Evolutionary conservation across 2,113 vertebrate species (phyloP).

Genomic region (Gymnobelideus leadbeateri): DNA sequence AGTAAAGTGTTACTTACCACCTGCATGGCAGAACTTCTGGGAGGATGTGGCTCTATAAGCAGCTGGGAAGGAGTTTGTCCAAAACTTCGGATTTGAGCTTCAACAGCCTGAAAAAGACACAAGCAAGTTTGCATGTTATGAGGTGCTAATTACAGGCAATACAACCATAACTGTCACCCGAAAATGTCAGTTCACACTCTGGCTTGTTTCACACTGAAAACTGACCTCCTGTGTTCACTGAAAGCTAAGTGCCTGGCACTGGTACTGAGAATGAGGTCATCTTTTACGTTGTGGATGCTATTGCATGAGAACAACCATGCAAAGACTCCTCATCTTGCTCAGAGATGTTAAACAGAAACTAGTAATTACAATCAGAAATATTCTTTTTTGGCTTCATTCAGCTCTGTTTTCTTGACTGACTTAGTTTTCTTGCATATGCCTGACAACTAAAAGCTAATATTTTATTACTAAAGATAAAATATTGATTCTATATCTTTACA

Average conservation of each 20-base stretch:
- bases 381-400: slow-evolving; percentile 76
- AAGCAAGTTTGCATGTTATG: slow-evolving; percentile 88
- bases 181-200: slow-evolving; percentile 87
- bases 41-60: slow-evolving; percentile 97
- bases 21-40: slow-evolving; percentile 98
- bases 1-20: slow-evolving; percentile 90
- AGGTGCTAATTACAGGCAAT: slow-evolving; percentile 93
- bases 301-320: slow-evolving; percentile 89
- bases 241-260: slow-evolving; percentile 87
- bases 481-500: slow-evolving; percentile 46
- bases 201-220: slow-evolving; percentile 89
- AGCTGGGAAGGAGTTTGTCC: slow-evolving; percentile 98
- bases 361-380: slow-evolving; percentile 82
- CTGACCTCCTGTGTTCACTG: slow-evolving; percentile 80
- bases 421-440: slow-evolving; percentile 71
- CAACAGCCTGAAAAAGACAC: slow-evolving; percentile 92
- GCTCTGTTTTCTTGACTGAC: slow-evolving; percentile 77
- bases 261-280: slow-evolving; percentile 88
- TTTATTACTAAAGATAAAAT: slow-evolving; percentile 67
- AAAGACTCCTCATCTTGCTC: slow-evolving; percentile 84
- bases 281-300: slow-evolving; percentile 84
- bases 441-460: slow-evolving; percentile 75
- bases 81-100: slow-evolving; percentile 98
- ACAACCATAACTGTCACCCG: slow-evolving; percentile 91
- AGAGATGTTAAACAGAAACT: slow-evolving; percentile 91